Conservation (phyloP, 2,797 vertebrate genomes). For the Myiotriccus ornatus region DNA sequence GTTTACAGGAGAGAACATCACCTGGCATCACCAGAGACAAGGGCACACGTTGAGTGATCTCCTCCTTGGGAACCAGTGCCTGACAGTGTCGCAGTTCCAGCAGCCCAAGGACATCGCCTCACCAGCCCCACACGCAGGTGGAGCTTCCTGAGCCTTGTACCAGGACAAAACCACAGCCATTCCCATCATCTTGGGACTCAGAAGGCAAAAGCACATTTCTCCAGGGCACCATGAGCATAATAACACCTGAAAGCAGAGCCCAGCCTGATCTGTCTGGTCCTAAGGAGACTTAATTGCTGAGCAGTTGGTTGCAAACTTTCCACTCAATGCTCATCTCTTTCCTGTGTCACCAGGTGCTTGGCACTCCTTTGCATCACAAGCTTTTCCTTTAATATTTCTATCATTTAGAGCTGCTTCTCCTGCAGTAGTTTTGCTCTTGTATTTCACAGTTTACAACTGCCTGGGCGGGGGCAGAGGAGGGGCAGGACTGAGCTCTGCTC, state of each 20-base stretch:
- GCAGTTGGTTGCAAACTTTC: background rate
- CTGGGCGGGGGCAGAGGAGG: background rate
- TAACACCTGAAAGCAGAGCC: background rate
- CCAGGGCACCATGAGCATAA: background rate
- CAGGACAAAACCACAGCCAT: background rate
- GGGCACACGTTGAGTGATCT: background rate
- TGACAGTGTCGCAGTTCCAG: background rate
- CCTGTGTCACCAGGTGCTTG: background rate
- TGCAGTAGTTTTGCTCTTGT: background rate
- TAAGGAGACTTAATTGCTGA: background rate
- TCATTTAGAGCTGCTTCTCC: background rate
- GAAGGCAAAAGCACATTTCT: background rate
- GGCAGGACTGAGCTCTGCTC: background rate
- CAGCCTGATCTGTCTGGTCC: background rate
- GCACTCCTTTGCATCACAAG: background rate
- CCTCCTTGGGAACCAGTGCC: background rate
- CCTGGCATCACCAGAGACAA: slow-evolving; percentile 5
- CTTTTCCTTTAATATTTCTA: background rate
- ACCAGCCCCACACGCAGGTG: fast-evolving
- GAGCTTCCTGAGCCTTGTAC: background rate
- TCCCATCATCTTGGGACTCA: background rate
- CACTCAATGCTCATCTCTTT: background rate
- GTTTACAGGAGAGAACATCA: slow-evolving; percentile 17
- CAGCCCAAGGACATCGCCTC: background rate
- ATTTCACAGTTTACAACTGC: background rate